Conservation (phyloP, 2,888 invertebrate genomes). For the Lampropteryx suffumata region DNA sequence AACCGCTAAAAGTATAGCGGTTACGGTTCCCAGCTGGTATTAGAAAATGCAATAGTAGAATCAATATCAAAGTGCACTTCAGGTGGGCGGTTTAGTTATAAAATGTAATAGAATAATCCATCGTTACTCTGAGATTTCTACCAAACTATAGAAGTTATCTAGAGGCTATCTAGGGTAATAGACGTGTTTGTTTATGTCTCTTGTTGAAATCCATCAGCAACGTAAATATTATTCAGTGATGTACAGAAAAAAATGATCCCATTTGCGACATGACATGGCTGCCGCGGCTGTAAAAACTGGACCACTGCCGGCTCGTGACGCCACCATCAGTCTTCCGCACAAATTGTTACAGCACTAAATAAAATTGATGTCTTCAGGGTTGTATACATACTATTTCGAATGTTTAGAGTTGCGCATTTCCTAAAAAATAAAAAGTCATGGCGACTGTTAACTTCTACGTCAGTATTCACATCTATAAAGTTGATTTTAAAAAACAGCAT, state of each 20-base stretch:
- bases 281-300: constrained; percentile 48
- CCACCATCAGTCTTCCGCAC: constrained; percentile 40
- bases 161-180: too few relatives aligned
- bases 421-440: neutral
- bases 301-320: constrained; percentile 43
- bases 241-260: constrained; percentile 30
- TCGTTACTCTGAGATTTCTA: too few relatives aligned
- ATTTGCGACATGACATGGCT: constrained; percentile 42
- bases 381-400: constrained; percentile 1
- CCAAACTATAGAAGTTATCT: too few relatives aligned
- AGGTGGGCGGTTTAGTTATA: too few relatives aligned
- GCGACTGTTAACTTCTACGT: neutral
- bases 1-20: too few relatives aligned
- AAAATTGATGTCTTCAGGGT: constrained; percentile 23
- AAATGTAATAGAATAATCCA: too few relatives aligned
- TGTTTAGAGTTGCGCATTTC: constrained; percentile 17
- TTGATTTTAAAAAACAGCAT: too few relatives aligned
- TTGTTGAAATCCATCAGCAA: too few relatives aligned
- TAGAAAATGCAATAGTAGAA: too few relatives aligned
- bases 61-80: too few relatives aligned
- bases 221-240: constrained; percentile 11
- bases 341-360: constrained; percentile 30
- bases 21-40: too few relatives aligned
- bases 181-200: too few relatives aligned
- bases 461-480: neutral